Evolutionary conservation across 2,888 invertebrate genomes (phyloP), one percentile per base, ranked within the genome.

Genomic region (Drosophila paracracens): DNA sequence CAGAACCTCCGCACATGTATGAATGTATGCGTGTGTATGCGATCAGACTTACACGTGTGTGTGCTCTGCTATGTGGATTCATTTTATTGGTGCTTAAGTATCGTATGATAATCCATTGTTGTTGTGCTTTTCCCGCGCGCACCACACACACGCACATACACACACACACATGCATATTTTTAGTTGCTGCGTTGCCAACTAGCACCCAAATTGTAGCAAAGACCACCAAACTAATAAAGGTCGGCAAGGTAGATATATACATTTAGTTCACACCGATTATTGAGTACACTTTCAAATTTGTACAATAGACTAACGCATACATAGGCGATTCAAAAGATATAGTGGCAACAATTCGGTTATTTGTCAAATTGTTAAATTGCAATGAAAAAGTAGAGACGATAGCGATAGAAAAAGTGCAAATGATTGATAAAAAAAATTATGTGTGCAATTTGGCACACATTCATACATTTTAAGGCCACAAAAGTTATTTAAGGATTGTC

Each of bases 51-150:
- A 43, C 35, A 27, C 18, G 46, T 76, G 25, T 51, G n/a, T 67
- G 43, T 78, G 71, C 53, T 66, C 66, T 70, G 60, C 75, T 88
- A 84, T 92, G 91, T 91, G 92, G 92, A 81, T 81, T 82, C 83
- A 52, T 91, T 86, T 90, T 91, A 91, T 92, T 91, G 91, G 91
- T 87, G 81, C 83, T 75, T 60, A 75, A 76, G 77, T 83, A 86
- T 91, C 90, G 88, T 81, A 85, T 88, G 92, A 91, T 90, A 80
- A 82, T 83, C 82, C 73, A 52, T 74, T 81, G 56, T 80, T 84
- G 72, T 74, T 81, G 82, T 72, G 74, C 72, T 83, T 86, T 89
- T 88, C 89, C 83, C 89, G 83, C 75, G 88, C 81, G 29, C 60
- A 46, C 36, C 48, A 56, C 40, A 61, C 48, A 38, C 52, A 53